A percentile compares a stretch with the other conserved stretches of the same genome.
These are phyloP conservation scores for Anagyrus pseudococci DNA, from an alignment of 2,888 invertebrate species.

Conservation along the genomic window DNA sequence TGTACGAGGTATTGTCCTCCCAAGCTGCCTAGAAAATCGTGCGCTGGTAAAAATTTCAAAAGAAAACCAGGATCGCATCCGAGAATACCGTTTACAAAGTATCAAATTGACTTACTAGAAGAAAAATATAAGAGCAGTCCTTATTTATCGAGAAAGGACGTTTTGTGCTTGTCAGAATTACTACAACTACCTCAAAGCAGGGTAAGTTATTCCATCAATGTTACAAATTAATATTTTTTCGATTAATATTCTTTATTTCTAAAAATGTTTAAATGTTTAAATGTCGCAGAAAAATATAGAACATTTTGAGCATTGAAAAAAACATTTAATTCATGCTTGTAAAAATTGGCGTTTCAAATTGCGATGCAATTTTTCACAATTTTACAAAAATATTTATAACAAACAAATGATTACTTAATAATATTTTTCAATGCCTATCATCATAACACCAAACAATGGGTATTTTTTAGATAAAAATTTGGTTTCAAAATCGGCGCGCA, in stretches of 20 bases:
- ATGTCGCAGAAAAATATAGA: conserved; percentile 28
- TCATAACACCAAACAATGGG: not conserved
- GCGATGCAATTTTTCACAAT: not conserved
- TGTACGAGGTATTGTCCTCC: conserved; percentile 79
- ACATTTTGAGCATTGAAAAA: conserved; percentile 22
- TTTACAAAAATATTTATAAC: conserved; percentile 27
- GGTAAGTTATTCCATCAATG: conserved; percentile 61
- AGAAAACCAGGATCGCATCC: conserved; percentile 55
- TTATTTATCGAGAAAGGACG: conserved; percentile 75
- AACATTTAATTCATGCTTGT: conserved; percentile 10
- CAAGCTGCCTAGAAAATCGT: conserved; percentile 70
- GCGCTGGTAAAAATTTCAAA: conserved; percentile 43
- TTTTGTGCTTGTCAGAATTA: conserved; percentile 69
- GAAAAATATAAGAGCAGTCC: conserved; percentile 72
- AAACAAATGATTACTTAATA: not conserved
- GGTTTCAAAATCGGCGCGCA: conserved; percentile 84
- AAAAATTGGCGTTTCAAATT: conserved; percentile 4
- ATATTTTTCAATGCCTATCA: conserved; percentile 7
- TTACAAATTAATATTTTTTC: conserved; percentile 15
- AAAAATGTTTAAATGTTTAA: conserved; percentile 16
- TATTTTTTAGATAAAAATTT: conserved; percentile 66
- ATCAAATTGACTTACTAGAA: conserved; percentile 74
- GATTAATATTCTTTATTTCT: conserved; percentile 27
- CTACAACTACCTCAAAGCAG: conserved; percentile 74
- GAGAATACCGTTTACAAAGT: conserved; percentile 75